These are phyloP conservation scores for Xenopus laevis DNA, from an alignment of 2,113 vertebrate genomes.

Conservation along the genomic window DNA sequence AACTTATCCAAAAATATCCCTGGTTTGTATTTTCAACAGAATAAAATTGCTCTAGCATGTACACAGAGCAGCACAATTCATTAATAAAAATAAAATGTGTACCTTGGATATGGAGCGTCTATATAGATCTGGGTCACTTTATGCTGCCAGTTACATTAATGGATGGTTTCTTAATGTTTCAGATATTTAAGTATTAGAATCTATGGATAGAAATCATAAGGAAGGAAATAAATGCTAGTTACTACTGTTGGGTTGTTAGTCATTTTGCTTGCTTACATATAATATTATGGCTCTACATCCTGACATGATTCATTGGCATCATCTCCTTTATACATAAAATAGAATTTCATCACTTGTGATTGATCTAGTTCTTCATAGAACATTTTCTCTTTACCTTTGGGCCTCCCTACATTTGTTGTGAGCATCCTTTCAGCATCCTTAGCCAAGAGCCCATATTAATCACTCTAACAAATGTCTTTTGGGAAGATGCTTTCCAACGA, in stretches of 20 bases:
- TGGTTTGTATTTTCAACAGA: not conserved
- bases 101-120: constrained; percentile 16
- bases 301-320: no score
- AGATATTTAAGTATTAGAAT: not conserved
- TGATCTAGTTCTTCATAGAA: no score
- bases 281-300: no score
- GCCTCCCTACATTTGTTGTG: no score
- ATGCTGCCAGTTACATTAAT: not conserved
- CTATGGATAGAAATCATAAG: not conserved
- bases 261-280: no score
- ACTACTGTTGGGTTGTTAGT: constrained; percentile 4
- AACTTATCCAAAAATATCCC: not conserved
- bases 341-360: no score
- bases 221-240: not conserved
- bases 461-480: no score
- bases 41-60: not conserved
- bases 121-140: constrained; percentile 5
- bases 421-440: no score
- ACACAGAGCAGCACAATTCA: constrained; percentile 1
- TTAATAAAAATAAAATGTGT: not conserved
- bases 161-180: constrained; percentile 24
- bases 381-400: no score
- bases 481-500: no score
- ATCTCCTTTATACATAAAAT: no score
- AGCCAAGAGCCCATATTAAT: no score